phyloP scores from a whole-genome alignment of 2,113 vertebrate species.

The Pyxicephalus adspersus region DNA sequence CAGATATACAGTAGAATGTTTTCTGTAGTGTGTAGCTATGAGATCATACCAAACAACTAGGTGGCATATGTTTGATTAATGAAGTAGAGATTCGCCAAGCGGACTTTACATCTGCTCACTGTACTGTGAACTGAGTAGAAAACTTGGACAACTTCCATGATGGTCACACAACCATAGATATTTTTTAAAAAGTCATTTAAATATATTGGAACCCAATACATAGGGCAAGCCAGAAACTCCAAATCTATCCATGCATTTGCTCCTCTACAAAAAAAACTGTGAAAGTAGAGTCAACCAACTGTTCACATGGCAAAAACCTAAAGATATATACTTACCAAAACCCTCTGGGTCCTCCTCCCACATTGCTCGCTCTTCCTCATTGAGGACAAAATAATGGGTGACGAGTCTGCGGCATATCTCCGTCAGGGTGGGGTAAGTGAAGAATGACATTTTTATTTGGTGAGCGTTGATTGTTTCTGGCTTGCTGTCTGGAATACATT shows the following conservation, averaged over 20 bases:
- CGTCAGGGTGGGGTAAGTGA: slow-evolving; percentile 90
- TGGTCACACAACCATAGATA: too few species aligned
- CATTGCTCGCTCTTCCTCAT: slow-evolving; percentile 92
- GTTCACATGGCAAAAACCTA: neutral
- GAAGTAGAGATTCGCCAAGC: neutral
- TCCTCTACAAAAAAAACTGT: too few species aligned
- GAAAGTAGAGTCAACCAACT: too few species aligned
- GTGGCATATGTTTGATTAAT: slow-evolving; percentile 6
- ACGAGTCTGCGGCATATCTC: slow-evolving; percentile 94
- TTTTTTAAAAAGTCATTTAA: too few species aligned
- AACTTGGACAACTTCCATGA: too few species aligned
- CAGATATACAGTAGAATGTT: neutral
- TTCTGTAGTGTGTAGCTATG: neutral
- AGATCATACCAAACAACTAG: neutral
- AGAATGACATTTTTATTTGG: slow-evolving; percentile 92
- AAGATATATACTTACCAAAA: slow-evolving; percentile 81
- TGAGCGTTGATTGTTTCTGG: slow-evolving; percentile 94
- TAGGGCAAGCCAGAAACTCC: too few species aligned
- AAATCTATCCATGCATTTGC: too few species aligned
- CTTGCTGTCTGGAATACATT: slow-evolving; percentile 84
- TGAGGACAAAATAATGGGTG: slow-evolving; percentile 93
- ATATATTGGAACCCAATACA: too few species aligned
- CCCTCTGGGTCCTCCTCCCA: slow-evolving; percentile 99
- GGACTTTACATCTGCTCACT: neutral
- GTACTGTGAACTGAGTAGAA: neutral